A percentile compares a stretch with the other conserved stretches of the same genome.
Conservation (phyloP, 2,113 vertebrate genomes). For the Austrofundulus limnaeus region DNA sequence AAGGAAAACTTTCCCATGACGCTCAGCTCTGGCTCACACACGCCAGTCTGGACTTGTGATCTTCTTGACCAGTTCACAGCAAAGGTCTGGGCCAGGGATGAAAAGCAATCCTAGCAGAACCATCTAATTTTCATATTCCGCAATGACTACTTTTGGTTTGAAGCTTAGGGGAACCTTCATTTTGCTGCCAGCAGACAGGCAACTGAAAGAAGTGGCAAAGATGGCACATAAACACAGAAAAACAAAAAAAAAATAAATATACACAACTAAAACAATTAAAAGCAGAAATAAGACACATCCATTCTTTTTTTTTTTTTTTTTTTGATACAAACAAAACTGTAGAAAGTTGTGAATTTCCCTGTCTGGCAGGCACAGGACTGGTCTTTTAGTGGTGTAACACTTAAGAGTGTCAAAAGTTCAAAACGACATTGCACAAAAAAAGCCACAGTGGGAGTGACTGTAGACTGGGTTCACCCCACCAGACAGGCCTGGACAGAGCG, state of each 20-base stretch:
- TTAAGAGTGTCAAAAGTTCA: constrained; percentile 12
- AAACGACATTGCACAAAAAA: constrained; percentile 41
- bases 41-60: constrained; percentile 53
- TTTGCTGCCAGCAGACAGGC: constrained; percentile 1
- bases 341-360: constrained; percentile 3
- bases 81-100: constrained; percentile 58
- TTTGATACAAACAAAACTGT: constrained; percentile 6
- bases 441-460: constrained; percentile 14
- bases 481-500: constrained; percentile 15
- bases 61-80: constrained; percentile 68
- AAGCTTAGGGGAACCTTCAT: constrained; percentile 26
- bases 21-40: constrained; percentile 58
- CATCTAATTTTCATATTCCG: constrained; percentile 73
- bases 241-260: not conserved
- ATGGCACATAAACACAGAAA: not conserved
- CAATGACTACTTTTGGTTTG: constrained; percentile 49
- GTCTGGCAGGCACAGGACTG: constrained; percentile 8
- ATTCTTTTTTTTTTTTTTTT: constrained; percentile 1
- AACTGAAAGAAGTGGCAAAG: constrained; percentile 9
- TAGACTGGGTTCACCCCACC: constrained; percentile 39
- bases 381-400: constrained; percentile 14
- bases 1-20: constrained; percentile 69
- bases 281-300: constrained; percentile 22
- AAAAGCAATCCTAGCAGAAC: constrained; percentile 57
- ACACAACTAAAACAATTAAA: constrained; percentile 5